phyloP scores from a whole-genome alignment of 2,797 vertebrate genomes.

The Malacoctenus gilli region DNA sequence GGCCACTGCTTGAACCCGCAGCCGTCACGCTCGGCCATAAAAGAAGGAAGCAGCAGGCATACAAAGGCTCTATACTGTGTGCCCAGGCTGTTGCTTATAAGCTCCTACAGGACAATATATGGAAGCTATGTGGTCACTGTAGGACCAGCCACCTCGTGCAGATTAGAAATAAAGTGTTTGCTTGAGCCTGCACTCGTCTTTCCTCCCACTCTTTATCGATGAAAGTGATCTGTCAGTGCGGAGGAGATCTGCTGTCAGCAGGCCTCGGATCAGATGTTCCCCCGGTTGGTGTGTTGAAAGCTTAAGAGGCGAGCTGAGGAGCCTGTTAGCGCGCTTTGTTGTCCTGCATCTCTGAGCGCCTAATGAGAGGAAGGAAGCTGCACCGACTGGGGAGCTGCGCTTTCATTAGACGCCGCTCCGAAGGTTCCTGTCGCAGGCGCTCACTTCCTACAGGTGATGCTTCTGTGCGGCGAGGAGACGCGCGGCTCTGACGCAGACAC shows the following conservation, averaged over 20 bases:
- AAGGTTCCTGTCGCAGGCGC: constrained; percentile 7
- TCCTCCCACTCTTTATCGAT: constrained; percentile 42
- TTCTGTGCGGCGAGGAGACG: neutral
- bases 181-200: constrained; percentile 17
- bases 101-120: constrained; percentile 54
- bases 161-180: constrained; percentile 47
- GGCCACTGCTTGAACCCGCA: constrained; percentile 38
- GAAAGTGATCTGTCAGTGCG: constrained; percentile 49
- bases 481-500: neutral
- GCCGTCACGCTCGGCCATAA: constrained; percentile 17
- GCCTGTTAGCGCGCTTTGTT: constrained; percentile 39
- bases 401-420: constrained; percentile 23
- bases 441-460: constrained; percentile 32
- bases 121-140: constrained; percentile 53
- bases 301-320: constrained; percentile 41
- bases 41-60: constrained; percentile 42
- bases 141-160: constrained; percentile 30
- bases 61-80: constrained; percentile 20
- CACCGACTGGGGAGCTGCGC: constrained; percentile 2
- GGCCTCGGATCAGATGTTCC: constrained; percentile 15
- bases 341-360: constrained; percentile 30
- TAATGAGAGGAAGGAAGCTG: constrained; percentile 67
- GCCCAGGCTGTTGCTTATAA: neutral
- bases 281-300: constrained; percentile 59
- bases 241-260: constrained; percentile 27